These are phyloP conservation scores for Corynorhinus townsendii DNA, from an alignment of 2,113 vertebrate species.

Conservation along the genomic window DNA sequence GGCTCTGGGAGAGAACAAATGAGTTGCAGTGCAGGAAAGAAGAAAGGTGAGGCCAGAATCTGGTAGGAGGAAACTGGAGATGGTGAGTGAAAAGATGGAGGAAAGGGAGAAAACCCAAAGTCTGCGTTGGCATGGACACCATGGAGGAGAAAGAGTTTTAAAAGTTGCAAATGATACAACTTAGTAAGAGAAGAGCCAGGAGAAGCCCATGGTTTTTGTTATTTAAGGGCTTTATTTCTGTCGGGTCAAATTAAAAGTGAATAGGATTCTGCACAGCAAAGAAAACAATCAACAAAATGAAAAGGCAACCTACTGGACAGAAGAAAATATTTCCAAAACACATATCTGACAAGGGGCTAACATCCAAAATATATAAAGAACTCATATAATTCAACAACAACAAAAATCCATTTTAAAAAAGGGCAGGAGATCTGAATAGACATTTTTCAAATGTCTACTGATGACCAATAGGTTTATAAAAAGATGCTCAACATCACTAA, in stretches of 20 bases:
- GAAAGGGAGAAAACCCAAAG: not conserved
- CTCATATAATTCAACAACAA: not conserved
- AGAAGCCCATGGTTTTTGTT: not conserved
- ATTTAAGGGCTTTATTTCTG: not conserved
- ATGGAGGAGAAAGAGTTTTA: not conserved
- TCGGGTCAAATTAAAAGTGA: not conserved
- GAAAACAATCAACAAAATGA: not conserved
- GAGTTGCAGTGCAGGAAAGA: not conserved
- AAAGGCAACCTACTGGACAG: not conserved
- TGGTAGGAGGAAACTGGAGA: not conserved
- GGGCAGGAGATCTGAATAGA: not conserved
- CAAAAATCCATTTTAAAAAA: not conserved
- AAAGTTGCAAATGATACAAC: not conserved
- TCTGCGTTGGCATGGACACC: accelerated
- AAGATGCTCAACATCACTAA: not conserved
- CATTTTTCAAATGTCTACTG: not conserved
- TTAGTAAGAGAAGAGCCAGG: not conserved
- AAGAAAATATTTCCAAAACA: not conserved
- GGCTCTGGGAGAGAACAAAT: not conserved
- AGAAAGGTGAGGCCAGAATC: not conserved
- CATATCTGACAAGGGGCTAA: not conserved
- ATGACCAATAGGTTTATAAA: not conserved
- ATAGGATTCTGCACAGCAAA: not conserved
- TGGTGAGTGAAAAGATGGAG: not conserved
- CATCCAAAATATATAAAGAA: not conserved